Base-by-base conservation (phyloP, 1,140 invertebrate genomes). In the Portunus trituberculatus region DNA sequence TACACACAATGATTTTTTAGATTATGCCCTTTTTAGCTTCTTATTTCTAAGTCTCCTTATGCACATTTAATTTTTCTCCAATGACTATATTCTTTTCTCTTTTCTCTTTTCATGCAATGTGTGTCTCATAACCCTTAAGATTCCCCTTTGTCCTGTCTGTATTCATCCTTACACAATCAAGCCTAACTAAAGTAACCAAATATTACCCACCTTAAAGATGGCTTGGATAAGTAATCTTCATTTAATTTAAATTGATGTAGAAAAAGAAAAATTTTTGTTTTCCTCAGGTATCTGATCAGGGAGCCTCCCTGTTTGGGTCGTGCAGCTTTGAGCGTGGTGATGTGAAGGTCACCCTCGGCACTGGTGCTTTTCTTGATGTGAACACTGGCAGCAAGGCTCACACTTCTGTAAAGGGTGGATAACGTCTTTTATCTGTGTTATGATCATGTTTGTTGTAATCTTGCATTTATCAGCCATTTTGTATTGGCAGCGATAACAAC, bases 291-390 rank as follows among this genome's bases (percentile, higher is more conserved):
- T 97, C 97, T 25, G 98, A 98, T 96, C 97, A 98, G 96, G 97
- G 99, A 84, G 98, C 99, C 0, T 98, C 99, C 0, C 98, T 99
- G 97, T 99, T 99, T 97, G 99, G 99, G 25, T 98, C 98, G 0
- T 98, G 98, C 95, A 99, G 98, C 96, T 99, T 98, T 96, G 97
- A 98, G 0, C 97, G 97, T 3, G 98, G 99, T 25, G 98, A 99
- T 96, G 97, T 99, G 0, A 99, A 99, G 97, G 97, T 99, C 28
- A 99, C 99, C 0, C 97, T 99, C 97, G 99, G 99, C 0, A 99
- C 99, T 0, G 99, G 99, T 0, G 98, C 98, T 0, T 99, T 99
- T 97, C 97, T 99, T 0, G 98, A 99, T 97, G 97, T 99, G 12
- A 99, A 99, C 96, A 99, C 99, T 1, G 98, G 98, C 0, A 96